Percentiles rank a stretch among this genome's conserved stretches.
phyloP scores from a whole-genome alignment of 1,140 invertebrate genomes.

The Pararge aegeria region DNA sequence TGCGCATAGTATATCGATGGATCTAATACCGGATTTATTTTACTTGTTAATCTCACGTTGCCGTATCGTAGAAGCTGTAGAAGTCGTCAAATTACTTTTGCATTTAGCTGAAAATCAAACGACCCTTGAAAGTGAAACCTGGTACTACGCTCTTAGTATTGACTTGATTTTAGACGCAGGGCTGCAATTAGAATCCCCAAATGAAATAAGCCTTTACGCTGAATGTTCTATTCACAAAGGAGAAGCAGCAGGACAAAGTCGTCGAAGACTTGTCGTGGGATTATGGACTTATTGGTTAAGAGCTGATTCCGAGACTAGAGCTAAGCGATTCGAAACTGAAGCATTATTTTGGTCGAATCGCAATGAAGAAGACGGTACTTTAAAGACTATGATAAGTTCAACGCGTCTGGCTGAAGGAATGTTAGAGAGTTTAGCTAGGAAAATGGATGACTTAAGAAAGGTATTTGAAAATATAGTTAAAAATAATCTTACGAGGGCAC shows the following conservation, averaged over 20 bases:
- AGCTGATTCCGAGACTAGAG: constrained; percentile 47
- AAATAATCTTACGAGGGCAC: too few relatives aligned
- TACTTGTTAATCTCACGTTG: constrained; percentile 58
- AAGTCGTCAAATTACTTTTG: constrained; percentile 48
- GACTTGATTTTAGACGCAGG: constrained; percentile 74
- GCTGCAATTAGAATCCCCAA: constrained; percentile 63
- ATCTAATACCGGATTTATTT: constrained; percentile 70
- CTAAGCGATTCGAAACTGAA: constrained; percentile 60
- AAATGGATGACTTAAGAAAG: constrained; percentile 67
- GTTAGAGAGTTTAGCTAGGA: constrained; percentile 66
- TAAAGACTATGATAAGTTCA: constrained; percentile 51
- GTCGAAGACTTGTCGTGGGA: constrained; percentile 51
- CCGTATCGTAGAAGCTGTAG: constrained; percentile 66
- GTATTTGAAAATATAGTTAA: constrained; percentile 28
- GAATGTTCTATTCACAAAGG: constrained; percentile 46
- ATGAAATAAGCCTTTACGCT: constrained; percentile 57
- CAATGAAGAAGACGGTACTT: constrained; percentile 43
- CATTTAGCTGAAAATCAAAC: constrained; percentile 43
- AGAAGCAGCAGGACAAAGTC: constrained; percentile 37
- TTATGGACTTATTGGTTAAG: constrained; percentile 71
- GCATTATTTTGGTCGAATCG: constrained; percentile 49
- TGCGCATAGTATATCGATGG: constrained; percentile 55
- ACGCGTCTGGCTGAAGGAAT: constrained; percentile 67
- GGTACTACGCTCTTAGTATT: constrained; percentile 74
- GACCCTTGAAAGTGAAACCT: constrained; percentile 54